A percentile compares a stretch with the other conserved stretches of the same genome.
These are phyloP conservation scores for Linurgus olivaceus DNA, from an alignment of 2,797 vertebrate species.

Conservation along the genomic window DNA sequence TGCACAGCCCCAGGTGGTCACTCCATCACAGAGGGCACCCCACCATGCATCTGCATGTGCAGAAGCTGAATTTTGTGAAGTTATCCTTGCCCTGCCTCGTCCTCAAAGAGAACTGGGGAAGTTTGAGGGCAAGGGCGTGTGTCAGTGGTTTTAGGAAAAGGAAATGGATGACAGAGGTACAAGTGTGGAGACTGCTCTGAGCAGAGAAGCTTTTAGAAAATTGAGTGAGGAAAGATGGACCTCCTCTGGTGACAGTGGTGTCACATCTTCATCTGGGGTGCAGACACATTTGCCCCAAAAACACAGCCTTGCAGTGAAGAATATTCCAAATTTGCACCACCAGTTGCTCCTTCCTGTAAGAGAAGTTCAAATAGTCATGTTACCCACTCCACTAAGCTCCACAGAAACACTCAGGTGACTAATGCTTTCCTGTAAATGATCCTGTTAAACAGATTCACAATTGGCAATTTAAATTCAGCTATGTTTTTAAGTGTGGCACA, in stretches of 20 bases:
- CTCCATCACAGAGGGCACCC: neutral
- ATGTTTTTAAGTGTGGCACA: neutral
- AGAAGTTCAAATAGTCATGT: neutral
- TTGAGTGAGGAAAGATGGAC: neutral
- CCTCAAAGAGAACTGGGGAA: neutral
- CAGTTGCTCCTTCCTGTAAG: neutral
- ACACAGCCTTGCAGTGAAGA: neutral
- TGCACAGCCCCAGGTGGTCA: neutral
- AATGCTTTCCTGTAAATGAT: neutral
- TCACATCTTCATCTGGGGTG: neutral
- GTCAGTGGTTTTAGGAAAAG: neutral
- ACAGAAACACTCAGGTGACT: neutral
- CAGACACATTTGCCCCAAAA: neutral
- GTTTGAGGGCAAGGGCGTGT: accelerated
- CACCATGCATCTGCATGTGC: accelerated
- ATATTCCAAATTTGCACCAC: neutral
- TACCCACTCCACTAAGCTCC: neutral
- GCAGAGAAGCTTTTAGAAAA: neutral
- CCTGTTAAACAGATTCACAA: neutral
- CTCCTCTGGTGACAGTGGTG: neutral
- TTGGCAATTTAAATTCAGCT: neutral
- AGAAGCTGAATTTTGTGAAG: neutral
- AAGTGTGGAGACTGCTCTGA: accelerated
- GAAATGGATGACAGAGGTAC: neutral
- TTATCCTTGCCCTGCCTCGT: neutral